Evolutionary conservation across 2,888 invertebrate genomes (phyloP).

Genomic region (Conops quadrifasciatus): DNA sequence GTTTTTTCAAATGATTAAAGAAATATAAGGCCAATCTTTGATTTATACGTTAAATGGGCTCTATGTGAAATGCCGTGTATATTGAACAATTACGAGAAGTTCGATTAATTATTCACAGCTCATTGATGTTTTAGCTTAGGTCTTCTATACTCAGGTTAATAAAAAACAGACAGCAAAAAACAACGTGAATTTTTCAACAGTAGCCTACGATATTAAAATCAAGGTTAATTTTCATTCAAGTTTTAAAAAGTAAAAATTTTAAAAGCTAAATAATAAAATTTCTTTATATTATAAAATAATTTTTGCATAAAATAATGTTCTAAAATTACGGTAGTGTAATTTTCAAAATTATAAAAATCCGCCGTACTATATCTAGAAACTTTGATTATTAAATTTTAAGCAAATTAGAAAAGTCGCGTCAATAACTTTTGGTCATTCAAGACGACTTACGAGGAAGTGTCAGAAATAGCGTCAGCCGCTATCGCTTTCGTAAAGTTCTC

Average conservation of each 20-base stretch:
- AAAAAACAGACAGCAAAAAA: too few relatives aligned
- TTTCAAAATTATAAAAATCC: constrained; percentile 19
- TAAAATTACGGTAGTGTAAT: constrained; percentile 20
- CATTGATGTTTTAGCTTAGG: too few relatives aligned
- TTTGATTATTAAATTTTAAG: neutral
- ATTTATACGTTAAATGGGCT: too few relatives aligned
- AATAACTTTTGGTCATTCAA: neutral
- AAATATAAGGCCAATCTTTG: too few relatives aligned
- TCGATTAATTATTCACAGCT: too few relatives aligned
- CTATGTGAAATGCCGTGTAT: too few relatives aligned
- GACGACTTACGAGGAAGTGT: neutral
- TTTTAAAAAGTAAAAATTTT: constrained; percentile 27
- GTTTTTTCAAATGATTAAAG: too few relatives aligned
- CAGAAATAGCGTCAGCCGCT: neutral
- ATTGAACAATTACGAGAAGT: too few relatives aligned
- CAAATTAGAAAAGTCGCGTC: neutral
- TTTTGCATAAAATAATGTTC: constrained; percentile 1
- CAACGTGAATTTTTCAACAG: constrained; percentile 15
- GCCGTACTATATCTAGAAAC: neutral
- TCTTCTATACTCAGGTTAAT: too few relatives aligned
- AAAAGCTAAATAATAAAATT: constrained; percentile 24
- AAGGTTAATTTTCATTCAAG: constrained; percentile 12
- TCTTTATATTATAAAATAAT: constrained; percentile 10
- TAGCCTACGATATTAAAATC: constrained; percentile 19
- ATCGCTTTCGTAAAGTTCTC: too few relatives aligned